These are phyloP conservation scores for Drosophila greeni DNA, from an alignment of 2,888 invertebrate species.

Conservation along the genomic window DNA sequence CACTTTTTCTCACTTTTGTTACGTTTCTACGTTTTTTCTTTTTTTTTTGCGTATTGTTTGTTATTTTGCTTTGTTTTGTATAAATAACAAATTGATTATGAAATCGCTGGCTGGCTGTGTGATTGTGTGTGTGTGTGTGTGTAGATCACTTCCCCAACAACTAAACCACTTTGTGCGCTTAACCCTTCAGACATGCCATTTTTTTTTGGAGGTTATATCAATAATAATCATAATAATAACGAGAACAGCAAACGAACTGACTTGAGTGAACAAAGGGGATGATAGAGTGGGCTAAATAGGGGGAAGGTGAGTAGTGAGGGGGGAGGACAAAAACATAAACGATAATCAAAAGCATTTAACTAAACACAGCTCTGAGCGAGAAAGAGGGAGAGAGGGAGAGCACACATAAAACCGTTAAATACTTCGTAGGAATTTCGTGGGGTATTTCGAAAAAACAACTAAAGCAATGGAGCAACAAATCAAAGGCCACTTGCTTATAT, in stretches of 20 bases:
- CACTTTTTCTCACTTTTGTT: slow-evolving; percentile 21
- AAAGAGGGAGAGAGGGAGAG: neutral
- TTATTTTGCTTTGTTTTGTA: slow-evolving; percentile 31
- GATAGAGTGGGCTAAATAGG: neutral
- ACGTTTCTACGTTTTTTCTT: slow-evolving; percentile 1
- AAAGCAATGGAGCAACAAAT: neutral
- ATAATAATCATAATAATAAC: slow-evolving; percentile 38
- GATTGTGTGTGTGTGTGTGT: slow-evolving; percentile 3
- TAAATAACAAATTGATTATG: slow-evolving; percentile 45
- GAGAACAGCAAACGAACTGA: slow-evolving; percentile 15
- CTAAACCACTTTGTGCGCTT: slow-evolving; percentile 8
- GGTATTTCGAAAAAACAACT: slow-evolving; percentile 5
- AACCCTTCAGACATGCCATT: slow-evolving; percentile 32
- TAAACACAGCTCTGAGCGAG: slow-evolving; percentile 13
- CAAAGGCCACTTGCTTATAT: neutral
- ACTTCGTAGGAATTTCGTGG: neutral
- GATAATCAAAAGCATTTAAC: slow-evolving; percentile 24
- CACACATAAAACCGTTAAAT: slow-evolving; percentile 3
- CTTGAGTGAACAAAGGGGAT: slow-evolving; percentile 19
- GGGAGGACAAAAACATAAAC: slow-evolving; percentile 17
- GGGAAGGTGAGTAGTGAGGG: neutral
- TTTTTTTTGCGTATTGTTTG: slow-evolving; percentile 1
- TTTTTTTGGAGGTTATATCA: slow-evolving; percentile 44
- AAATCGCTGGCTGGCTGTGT: slow-evolving; percentile 15
- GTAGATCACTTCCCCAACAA: slow-evolving; percentile 21